phyloP scores from a whole-genome alignment of 92 coral and sea anemone species.

The Virgularia gustaviana region DNA sequence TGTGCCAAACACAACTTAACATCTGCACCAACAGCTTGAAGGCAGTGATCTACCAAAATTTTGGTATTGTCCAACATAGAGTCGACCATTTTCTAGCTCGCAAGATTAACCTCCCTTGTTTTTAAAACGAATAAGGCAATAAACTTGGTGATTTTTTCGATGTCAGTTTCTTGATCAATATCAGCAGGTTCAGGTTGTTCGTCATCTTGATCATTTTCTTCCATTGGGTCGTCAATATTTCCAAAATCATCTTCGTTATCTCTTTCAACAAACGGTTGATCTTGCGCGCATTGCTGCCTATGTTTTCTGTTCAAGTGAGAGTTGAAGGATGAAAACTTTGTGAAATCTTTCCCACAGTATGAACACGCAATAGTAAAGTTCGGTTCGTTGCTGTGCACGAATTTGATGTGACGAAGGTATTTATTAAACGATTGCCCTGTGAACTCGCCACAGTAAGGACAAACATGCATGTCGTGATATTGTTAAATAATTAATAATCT shows the following conservation, averaged over 20 bases:
- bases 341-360: slow-evolving; percentile 13
- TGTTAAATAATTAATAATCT: neutral
- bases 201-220: neutral
- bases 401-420: slow-evolving; percentile 12
- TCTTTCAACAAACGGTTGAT: neutral
- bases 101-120: slow-evolving; percentile 12
- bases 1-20: slow-evolving; percentile 7
- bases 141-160: slow-evolving; percentile 8
- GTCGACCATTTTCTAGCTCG: neutral
- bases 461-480: slow-evolving; percentile 1
- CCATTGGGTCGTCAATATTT: slow-evolving; percentile 6
- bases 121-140: slow-evolving; percentile 11
- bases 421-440: slow-evolving; percentile 8
- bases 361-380: slow-evolving; percentile 10
- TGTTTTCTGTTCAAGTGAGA: slow-evolving; percentile 7
- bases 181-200: neutral
- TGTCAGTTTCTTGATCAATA: neutral
- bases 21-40: neutral
- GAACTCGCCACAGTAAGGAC: slow-evolving; percentile 31
- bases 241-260: neutral
- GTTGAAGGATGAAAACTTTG: neutral
- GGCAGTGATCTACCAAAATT: neutral
- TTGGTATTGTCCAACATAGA: slow-evolving; percentile 9
- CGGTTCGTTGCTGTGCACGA: slow-evolving; percentile 23
- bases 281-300: slow-evolving; percentile 6